phyloP scores from a whole-genome alignment of 2,888 invertebrate species.

The Drosophila neutralis region DNA sequence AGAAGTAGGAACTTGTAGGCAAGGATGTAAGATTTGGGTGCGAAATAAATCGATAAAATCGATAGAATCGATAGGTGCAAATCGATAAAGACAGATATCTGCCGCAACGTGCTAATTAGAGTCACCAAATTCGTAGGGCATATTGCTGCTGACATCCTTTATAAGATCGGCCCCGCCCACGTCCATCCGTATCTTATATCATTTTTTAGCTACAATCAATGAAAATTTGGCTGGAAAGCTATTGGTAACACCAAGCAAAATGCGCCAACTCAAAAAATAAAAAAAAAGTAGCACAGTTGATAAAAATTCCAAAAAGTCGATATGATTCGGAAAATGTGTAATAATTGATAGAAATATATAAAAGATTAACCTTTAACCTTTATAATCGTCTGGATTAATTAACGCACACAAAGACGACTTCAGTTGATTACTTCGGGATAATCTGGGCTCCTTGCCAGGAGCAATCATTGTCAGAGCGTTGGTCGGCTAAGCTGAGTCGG shows the following conservation, averaged over 20 bases:
- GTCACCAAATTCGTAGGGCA: neutral
- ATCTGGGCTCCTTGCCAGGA: conserved; percentile 4
- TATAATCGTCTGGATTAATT: neutral
- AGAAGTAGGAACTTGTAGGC: neutral
- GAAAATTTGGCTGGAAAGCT: too few relatives aligned
- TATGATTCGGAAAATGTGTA: neutral
- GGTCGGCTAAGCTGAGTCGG: conserved; percentile 13
- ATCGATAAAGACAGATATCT: neutral
- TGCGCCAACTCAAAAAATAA: too few relatives aligned
- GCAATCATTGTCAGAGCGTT: conserved; percentile 1
- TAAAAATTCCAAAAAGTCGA: neutral
- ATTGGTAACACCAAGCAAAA: too few relatives aligned
- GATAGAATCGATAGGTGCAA: neutral
- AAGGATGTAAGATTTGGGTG: neutral
- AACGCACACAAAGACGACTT: conserved; percentile 3
- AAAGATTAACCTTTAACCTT: too few relatives aligned
- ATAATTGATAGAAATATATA: too few relatives aligned
- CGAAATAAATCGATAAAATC: neutral
- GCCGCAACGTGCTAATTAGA: neutral
- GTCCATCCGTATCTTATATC: neutral
- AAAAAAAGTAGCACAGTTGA: neutral
- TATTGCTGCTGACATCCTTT: neutral
- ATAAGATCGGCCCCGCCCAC: neutral
- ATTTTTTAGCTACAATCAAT: too few relatives aligned
- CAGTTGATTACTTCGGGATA: neutral